Base-by-base conservation (phyloP, 2,113 vertebrate genomes). In the Myanophis thanlyinensis region DNA sequence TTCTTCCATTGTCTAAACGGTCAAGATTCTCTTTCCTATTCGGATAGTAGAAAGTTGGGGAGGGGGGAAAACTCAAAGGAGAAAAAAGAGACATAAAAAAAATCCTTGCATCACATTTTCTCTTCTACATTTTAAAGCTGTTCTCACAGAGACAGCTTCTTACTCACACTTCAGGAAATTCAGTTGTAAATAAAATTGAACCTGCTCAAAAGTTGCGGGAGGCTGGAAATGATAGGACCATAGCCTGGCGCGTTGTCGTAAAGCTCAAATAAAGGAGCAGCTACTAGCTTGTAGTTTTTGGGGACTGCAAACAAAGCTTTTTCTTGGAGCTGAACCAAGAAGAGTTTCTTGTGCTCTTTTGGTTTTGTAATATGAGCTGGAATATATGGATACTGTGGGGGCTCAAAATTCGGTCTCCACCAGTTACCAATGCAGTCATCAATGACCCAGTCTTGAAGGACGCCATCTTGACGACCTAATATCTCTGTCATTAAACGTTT, bases 181-280 rank as follows among this genome's bases (percentile, higher is more conserved):
- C 98, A 99, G 97, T 99, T 99, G 98, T 99, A 99, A 98, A 99
- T 99, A 97, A 99, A 99, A 97, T 99, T 99, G 98, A 99, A 99
- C 98, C 99, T 99, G 98, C 99, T 99, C 96, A 99, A 94, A 93
- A 99, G 98, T 93, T 99, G 99, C 90, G 99, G 99, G 95, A 99
- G 98, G 97, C 99, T 99, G 97, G 99, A 99, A 96, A 99, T 99
- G 93, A 99, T 99, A 53, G 99, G 99, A 89, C 99, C 99, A 15
- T 99, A 99, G 91, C 99, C 99, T 51, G 99, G 99, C 54, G 99
- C 99, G 22, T 99, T 99, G 97, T 99, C 99, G 94, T 99, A 99
- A 4, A 99, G 98, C 96, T 99, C 99, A 93, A 99, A 99, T 97
- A 99, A 95, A 0, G 99, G 99, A 0, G 99, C 99, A 5, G 99